Evolutionary conservation across 1,140 invertebrate species (phyloP), one percentile per base, ranked within the genome.

Genomic region (Brachionus asplanchnoidis): DNA sequence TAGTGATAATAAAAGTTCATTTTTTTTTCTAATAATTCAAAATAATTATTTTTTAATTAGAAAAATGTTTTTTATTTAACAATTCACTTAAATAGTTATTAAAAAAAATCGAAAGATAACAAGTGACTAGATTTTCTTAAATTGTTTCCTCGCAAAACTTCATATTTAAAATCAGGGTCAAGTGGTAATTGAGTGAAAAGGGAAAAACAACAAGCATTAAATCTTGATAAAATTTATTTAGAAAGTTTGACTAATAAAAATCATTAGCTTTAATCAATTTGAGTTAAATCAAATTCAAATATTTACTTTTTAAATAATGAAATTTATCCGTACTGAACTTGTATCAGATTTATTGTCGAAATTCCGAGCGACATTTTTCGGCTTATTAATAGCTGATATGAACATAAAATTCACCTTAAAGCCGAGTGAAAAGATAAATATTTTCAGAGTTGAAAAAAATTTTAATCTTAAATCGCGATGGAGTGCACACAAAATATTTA

Each of bases 361-460:
- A 60, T 60, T 60, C 53, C 53, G 20, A 60, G 53, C 17, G 53
- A 73, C 68, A 73, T 73, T 73, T 73, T 73, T 73, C 68, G 68
- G 68, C 68, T 73, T 73, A 73, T 73, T 73, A 68, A 68, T 68
- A 68, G n/a, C 28, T 32, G 66, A 68, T 68, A 6, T 32, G 26
- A 6, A n/a, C 32, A 65, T 12, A 28, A 32, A 40, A 68, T 32
- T 40, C 26, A 32, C 40, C 68, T 73, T 42, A 73, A 42, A 73
- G 66, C 26, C 12, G 32, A 68, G 32, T 68, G 32, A 73, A 42
- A 73, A 73, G 68, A 73, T 73, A 73, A 73, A 73, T 73, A 73
- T 73, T 73, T 73, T 42, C 40, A 73, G 68, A 73, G 28, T 73
- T 73, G 14, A 42, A 73, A 73, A n/a, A 73, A 73, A 73, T 73